phyloP scores from a whole-genome alignment of 1,140 invertebrate genomes.

The Adoxophyes honmai region DNA sequence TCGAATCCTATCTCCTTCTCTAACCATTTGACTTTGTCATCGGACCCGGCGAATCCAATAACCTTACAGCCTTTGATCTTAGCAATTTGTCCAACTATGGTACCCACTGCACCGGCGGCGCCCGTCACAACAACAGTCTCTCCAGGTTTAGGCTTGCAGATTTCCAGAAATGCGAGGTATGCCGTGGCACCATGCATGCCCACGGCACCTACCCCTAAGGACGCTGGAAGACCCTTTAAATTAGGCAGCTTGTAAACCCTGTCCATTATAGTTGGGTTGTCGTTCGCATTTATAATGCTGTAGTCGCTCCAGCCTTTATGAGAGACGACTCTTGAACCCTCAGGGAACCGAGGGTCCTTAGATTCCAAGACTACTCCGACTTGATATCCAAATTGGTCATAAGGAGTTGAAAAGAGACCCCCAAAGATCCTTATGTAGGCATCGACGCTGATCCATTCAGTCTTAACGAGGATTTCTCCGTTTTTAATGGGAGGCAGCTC shows the following conservation, averaged over 20 bases:
- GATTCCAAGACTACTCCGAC: too few species aligned
- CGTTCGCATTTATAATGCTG: conserved; percentile 69
- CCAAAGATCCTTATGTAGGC: conserved; percentile 66
- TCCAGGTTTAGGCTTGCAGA: too few species aligned
- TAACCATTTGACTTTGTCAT: conserved; percentile 33
- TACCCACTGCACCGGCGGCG: too few species aligned
- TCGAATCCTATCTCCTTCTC: conserved; percentile 81
- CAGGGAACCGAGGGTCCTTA: too few species aligned
- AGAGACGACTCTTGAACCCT: conserved; percentile 71
- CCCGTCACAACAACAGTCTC: conserved; percentile 31
- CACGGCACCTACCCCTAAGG: conserved; percentile 15
- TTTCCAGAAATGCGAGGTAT: too few species aligned
- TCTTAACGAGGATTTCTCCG: too few species aligned
- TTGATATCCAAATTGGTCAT: conserved; percentile 33
- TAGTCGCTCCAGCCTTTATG: too few species aligned
- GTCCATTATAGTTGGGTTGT: background rate
- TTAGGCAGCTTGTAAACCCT: conserved; percentile 16
- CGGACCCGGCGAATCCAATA: too few species aligned
- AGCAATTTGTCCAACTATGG: too few species aligned
- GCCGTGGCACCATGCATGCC: conserved; percentile 19
- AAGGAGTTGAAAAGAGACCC: conserved; percentile 57
- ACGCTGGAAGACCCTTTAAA: conserved; percentile 5
- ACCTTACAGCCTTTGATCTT: too few species aligned
- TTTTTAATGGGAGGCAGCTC: too few species aligned
- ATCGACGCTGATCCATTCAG: too few species aligned